A percentile compares a stretch with the other conserved stretches of the same genome.
Evolutionary conservation across 2,888 invertebrate species (phyloP).

Genomic region (Rotaria magnacalcarata): DNA sequence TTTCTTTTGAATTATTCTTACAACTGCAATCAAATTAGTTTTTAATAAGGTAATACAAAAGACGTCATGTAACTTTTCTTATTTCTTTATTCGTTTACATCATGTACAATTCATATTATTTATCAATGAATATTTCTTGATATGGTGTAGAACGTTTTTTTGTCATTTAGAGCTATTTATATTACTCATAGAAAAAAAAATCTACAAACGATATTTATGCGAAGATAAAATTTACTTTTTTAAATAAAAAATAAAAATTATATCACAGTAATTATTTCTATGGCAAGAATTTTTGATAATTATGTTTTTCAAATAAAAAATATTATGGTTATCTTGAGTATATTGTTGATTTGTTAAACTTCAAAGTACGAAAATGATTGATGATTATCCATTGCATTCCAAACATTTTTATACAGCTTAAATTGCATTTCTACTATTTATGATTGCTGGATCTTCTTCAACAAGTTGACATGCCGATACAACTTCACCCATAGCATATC

Average conservation of each 20-base stretch:
- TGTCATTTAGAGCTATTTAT: no score
- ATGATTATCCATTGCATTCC: neutral
- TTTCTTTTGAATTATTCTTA: neutral
- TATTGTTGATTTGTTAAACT: neutral
- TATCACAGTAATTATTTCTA: neutral
- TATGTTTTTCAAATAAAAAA: neutral
- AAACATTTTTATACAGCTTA: neutral
- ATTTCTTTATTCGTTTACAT: neutral
- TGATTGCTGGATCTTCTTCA: neutral
- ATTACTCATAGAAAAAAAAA: no score
- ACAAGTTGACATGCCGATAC: conserved; percentile 31
- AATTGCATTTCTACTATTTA: neutral
- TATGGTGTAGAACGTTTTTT: no score
- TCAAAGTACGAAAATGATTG: neutral
- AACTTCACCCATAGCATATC: neutral
- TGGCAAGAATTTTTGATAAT: no score
- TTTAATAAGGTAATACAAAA: neutral
- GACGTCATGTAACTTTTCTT: neutral
- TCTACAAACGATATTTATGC: no score
- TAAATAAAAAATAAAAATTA: neutral
- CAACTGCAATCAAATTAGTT: neutral
- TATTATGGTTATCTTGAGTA: no score
- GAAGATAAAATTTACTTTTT: neutral
- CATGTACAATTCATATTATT: neutral
- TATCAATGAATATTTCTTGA: neutral